A percentile compares a stretch with the other conserved stretches of the same genome.
Evolutionary conservation across 2,888 invertebrate genomes (phyloP).

Genomic region (Cynaeus angustus): DNA sequence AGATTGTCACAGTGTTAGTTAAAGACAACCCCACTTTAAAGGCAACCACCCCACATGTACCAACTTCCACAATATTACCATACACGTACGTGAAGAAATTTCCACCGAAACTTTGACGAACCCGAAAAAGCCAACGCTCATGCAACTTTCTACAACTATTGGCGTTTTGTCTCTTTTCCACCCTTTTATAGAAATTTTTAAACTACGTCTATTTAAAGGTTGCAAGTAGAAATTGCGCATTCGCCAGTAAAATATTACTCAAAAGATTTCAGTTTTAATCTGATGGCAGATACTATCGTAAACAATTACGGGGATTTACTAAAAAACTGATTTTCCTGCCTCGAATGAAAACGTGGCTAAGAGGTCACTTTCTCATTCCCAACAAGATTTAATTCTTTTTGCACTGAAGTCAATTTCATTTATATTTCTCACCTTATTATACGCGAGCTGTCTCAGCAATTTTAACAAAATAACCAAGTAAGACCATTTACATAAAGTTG

Average conservation of each 20-base stretch:
- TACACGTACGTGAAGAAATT: not conserved
- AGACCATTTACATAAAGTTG: no score
- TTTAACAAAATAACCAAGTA: no score
- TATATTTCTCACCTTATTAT: no score
- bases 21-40: conserved; percentile 37
- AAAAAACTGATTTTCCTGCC: conserved; percentile 2
- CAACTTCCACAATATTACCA: conserved; percentile 21
- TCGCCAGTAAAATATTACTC: conserved; percentile 1
- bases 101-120: conserved; percentile 2
- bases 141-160: not conserved
- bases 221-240: not conserved
- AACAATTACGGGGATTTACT: conserved; percentile 2
- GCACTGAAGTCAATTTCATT: no score
- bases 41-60: conserved; percentile 8
- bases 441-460: no score
- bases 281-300: conserved; percentile 1
- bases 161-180: not conserved
- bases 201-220: not conserved
- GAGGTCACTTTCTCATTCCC: conserved; percentile 5
- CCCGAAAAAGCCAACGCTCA: not conserved
- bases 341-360: not conserved
- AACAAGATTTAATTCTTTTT: no score
- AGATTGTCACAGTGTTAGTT: conserved; percentile 51
- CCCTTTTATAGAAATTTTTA: not conserved
- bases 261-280: not conserved